Evolutionary conservation across 2,888 invertebrate genomes (phyloP), one percentile per base, ranked within the genome.

Genomic region (Andrena hattorfiana): DNA sequence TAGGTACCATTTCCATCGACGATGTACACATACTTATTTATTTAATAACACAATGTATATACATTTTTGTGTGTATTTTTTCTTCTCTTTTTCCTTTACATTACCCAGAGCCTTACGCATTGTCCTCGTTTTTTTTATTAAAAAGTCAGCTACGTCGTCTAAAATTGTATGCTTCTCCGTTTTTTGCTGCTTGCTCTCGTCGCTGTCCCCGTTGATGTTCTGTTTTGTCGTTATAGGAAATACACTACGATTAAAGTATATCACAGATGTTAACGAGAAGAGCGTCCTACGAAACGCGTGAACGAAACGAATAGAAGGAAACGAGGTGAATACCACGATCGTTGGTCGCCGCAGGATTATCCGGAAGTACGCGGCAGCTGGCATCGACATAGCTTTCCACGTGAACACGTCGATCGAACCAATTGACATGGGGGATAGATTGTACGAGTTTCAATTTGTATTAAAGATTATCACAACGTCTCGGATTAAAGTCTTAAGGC

Each of bases 231-330:
- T 89, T 90, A 69, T 73, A 91, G 91, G 90, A 91, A 92, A 92
- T 91, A 92, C 85, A 88, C 91, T 92, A 92, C 90, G 90, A 91
- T 92, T 92, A 92, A 92, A 92, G 91, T 92, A 92, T 93, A 93
- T 93, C 93, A 93, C 93, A 93, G 93, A 93, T 93, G 90, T 93
- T 91, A 92, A 93, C 91, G 90, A 92, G 89, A 89, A 92, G 91
- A 92, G 91, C 85, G 81, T 87, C 91, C 90, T 91, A 91, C 42
- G 16, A 82, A 85, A 91, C 85, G 88, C 90, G 90, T 90, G 83
- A 89, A 89, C 80, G 81, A 86, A 90, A 90, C 81, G 85, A 87
- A 89, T 74, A 81, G 74, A 85, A 75, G 62, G 51, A 66, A 71
- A 71, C 60, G 70, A 42, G 30, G 67, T 54, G 80, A 62, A 62